Evolutionary conservation across 1,140 invertebrate species (phyloP).

Genomic region (Drosophila bifasciata): DNA sequence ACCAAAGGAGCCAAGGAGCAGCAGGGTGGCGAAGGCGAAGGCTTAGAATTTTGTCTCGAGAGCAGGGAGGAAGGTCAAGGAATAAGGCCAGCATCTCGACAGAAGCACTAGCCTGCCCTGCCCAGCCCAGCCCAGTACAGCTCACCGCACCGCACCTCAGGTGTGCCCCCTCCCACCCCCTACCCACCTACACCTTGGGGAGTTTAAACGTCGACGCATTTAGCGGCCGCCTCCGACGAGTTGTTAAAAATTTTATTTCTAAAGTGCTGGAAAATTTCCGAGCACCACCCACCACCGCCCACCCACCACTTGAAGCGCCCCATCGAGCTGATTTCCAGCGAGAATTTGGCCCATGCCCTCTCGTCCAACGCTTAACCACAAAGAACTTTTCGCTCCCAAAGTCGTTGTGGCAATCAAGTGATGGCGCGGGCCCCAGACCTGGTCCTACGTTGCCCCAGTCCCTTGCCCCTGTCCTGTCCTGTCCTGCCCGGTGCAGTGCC

Average conservation of each 20-base stretch:
- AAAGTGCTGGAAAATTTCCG: constrained; percentile 77
- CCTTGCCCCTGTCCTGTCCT: too few relatives aligned
- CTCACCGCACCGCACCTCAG: constrained; percentile 28
- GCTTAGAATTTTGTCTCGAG: constrained; percentile 10
- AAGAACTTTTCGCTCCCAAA: constrained; percentile 73
- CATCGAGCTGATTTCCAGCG: constrained; percentile 34
- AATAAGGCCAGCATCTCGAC: constrained; percentile 12
- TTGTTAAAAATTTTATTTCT: constrained; percentile 78
- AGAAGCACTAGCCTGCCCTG: background rate
- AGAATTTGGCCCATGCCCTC: constrained; percentile 28
- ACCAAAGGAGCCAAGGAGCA: background rate
- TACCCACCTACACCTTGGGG: constrained; percentile 22
- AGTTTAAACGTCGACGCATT: constrained; percentile 77
- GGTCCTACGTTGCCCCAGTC: too few relatives aligned
- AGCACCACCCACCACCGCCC: too few relatives aligned
- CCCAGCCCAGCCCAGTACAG: background rate
- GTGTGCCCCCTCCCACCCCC: background rate
- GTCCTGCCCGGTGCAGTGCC: background rate
- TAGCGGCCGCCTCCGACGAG: constrained; percentile 73
- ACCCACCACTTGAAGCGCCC: constrained; percentile 57
- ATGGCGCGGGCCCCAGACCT: constrained; percentile 16
- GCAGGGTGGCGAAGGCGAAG: background rate
- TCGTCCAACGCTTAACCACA: constrained; percentile 52
- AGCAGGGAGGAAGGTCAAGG: constrained; percentile 29
- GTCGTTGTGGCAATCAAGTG: constrained; percentile 75